Evolutionary conservation across 2,113 vertebrate genomes (phyloP).

Genomic region (Bufo gargarizans): DNA sequence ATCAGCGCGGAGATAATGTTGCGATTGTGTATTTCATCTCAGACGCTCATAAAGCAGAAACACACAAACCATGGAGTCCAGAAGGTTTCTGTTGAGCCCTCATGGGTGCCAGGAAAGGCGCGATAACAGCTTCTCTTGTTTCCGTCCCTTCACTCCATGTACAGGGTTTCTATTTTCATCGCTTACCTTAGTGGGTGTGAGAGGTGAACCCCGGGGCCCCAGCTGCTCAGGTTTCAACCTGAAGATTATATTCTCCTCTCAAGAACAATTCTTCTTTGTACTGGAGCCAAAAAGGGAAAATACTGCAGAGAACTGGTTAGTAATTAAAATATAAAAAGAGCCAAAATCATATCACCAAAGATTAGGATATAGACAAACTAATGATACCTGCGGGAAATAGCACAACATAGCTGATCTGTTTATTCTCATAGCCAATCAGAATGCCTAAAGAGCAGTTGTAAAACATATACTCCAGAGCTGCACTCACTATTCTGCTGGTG

Average conservation of each 20-base stretch:
- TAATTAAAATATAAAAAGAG: slow-evolving; percentile 17
- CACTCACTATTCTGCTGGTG: too few relatives aligned
- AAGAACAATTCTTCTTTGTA: slow-evolving; percentile 45
- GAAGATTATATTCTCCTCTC: slow-evolving; percentile 31
- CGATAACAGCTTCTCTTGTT: slow-evolving; percentile 28
- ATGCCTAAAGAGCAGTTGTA: too few relatives aligned
- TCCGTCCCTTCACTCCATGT: background rate
- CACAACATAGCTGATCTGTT: background rate
- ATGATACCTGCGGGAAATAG: background rate
- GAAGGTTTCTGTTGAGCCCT: slow-evolving; percentile 5
- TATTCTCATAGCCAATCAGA: background rate
- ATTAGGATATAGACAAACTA: background rate
- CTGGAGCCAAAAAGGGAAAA: slow-evolving; percentile 50
- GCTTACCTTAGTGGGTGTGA: slow-evolving; percentile 50
- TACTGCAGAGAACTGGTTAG: background rate
- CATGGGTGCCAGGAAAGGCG: slow-evolving; percentile 40
- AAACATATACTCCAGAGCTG: too few relatives aligned
- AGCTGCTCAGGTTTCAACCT: slow-evolving; percentile 38
- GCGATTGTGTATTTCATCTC: background rate
- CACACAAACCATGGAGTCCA: background rate
- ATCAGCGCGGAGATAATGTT: background rate
- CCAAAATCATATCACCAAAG: slow-evolving; percentile 5
- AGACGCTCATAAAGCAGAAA: background rate
- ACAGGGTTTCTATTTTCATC: slow-evolving; percentile 50
- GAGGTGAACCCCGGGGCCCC: slow-evolving; percentile 17